These are phyloP conservation scores for Vireo altiloquus DNA, from an alignment of 2,113 vertebrate genomes.

Conservation along the genomic window DNA sequence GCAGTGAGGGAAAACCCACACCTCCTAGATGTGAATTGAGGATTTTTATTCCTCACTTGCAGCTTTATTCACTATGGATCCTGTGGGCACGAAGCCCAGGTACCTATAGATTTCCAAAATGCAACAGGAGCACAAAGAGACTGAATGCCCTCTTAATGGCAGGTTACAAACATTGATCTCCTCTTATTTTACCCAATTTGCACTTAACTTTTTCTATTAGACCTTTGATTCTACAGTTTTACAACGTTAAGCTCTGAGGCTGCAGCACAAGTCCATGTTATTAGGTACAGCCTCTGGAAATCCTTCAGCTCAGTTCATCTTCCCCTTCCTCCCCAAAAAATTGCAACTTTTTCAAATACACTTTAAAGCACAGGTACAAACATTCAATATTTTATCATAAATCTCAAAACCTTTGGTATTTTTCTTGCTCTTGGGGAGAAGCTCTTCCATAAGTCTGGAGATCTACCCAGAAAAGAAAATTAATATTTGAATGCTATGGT, in stretches of 20 bases:
- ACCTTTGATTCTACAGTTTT: conserved; percentile 39
- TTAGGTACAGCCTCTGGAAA: not conserved
- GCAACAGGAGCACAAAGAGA: conserved; percentile 29
- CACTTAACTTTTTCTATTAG: conserved; percentile 52
- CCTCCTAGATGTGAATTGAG: not conserved
- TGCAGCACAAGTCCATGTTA: not conserved
- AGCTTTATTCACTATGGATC: not conserved
- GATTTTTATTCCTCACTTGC: conserved; percentile 18
- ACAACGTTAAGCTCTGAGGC: not conserved
- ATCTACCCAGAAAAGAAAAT: not conserved
- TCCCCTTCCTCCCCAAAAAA: not conserved
- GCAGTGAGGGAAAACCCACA: conserved; percentile 17
- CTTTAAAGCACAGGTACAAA: not conserved
- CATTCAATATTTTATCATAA: not conserved
- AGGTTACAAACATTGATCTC: conserved; percentile 36
- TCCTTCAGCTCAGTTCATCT: not conserved
- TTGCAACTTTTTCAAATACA: not conserved
- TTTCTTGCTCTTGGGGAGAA: not conserved
- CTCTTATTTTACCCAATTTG: conserved; percentile 52
- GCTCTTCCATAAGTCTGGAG: not conserved
- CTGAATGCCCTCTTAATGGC: not conserved
- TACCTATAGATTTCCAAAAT: conserved; percentile 57
- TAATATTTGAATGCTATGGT: not conserved
- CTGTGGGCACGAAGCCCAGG: not conserved
- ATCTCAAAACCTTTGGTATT: not conserved